Percentiles rank a stretch among this genome's conserved stretches.
phyloP scores from a whole-genome alignment of 2,888 invertebrate genomes.

The Lithophane leautieri region DNA sequence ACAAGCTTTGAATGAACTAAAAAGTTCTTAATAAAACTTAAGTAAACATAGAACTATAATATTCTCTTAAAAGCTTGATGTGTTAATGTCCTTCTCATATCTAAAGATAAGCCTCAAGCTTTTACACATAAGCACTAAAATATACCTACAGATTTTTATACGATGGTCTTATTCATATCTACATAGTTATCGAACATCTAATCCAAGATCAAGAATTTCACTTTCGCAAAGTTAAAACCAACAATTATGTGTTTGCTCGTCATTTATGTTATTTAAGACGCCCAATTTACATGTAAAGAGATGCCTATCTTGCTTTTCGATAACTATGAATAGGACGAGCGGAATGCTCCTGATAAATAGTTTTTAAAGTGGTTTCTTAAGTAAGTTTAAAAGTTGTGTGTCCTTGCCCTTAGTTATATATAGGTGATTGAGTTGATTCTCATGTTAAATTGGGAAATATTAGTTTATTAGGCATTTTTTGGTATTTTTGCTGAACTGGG shows the following conservation, averaged over 20 bases:
- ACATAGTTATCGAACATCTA: too few relatives aligned
- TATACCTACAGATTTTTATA: too few relatives aligned
- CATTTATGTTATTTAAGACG: constrained; percentile 44
- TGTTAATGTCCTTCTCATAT: too few relatives aligned
- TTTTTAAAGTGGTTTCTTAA: constrained; percentile 2
- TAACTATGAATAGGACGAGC: constrained; percentile 34
- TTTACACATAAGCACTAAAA: too few relatives aligned
- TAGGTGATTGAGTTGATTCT: neutral
- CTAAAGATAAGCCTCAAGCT: too few relatives aligned
- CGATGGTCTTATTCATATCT: too few relatives aligned
- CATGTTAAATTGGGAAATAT: neutral
- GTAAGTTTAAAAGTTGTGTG: neutral
- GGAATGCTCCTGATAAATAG: constrained; percentile 23
- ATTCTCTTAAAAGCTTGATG: too few relatives aligned
- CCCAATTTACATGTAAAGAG: constrained; percentile 45
- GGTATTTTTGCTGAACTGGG: too few relatives aligned
- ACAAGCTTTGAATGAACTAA: too few relatives aligned
- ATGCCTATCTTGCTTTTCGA: constrained; percentile 46
- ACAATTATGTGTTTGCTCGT: constrained; percentile 19
- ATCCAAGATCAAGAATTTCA: constrained; percentile 24
- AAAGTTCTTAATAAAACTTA: too few relatives aligned
- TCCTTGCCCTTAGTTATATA: neutral
- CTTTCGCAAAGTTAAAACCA: neutral
- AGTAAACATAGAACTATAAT: too few relatives aligned
- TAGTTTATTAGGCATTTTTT: neutral